These are phyloP conservation scores for Tyrannus savana DNA, from an alignment of 2,113 vertebrate genomes.

Conservation along the genomic window DNA sequence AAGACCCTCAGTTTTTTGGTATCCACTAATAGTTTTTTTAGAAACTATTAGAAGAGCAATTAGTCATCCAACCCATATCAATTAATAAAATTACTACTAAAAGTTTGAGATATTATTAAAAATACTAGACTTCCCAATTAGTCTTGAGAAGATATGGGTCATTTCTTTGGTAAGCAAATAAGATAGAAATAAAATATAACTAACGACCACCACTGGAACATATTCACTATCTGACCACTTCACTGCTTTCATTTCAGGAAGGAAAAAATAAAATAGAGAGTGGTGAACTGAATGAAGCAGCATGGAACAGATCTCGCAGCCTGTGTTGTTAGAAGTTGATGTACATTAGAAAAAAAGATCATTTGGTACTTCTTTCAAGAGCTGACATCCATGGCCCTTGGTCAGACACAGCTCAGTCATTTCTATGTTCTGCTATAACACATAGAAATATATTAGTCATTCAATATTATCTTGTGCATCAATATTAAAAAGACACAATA, in stretches of 20 bases:
- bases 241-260: background rate
- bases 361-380: background rate
- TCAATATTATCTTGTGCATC: background rate
- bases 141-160: background rate
- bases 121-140: background rate
- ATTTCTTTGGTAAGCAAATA: background rate
- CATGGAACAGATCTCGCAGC: background rate
- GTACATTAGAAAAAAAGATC: background rate
- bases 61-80: background rate
- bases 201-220: rapidly evolving
- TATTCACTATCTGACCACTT: background rate
- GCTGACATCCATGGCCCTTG: background rate
- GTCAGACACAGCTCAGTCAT: background rate
- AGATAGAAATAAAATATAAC: background rate
- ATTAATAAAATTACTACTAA: background rate
- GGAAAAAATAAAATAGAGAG: background rate
- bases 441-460: background rate
- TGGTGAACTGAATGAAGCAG: background rate
- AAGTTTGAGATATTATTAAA: background rate
- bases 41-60: background rate
- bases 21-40: background rate
- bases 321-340: background rate
- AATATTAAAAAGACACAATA: background rate
- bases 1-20: rapidly evolving
- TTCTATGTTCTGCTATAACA: background rate